A percentile compares a stretch with the other conserved stretches of the same genome.
Evolutionary conservation across 2,113 vertebrate species (phyloP).

Genomic region (Chloropsis cyanopogon): DNA sequence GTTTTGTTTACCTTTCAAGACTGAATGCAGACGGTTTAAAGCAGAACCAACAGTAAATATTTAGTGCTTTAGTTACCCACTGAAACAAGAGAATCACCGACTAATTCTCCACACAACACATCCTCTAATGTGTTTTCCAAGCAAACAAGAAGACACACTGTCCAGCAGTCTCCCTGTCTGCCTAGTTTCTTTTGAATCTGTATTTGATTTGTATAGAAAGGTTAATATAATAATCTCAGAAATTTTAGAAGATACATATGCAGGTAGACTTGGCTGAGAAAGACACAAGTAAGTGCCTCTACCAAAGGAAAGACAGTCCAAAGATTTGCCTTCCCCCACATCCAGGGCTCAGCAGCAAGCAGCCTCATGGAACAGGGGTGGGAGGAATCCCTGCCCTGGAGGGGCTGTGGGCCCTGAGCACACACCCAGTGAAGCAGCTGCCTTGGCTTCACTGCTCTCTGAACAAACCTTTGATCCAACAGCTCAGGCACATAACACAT

Average conservation of each 20-base stretch:
- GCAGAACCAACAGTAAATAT: neutral
- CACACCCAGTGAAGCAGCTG: rapidly evolving
- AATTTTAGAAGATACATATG: neutral
- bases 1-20: neutral
- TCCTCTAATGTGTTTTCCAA: neutral
- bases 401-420: neutral
- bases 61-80: neutral
- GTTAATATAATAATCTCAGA: neutral
- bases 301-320: neutral
- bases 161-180: neutral
- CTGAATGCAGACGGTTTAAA: neutral
- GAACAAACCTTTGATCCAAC: neutral
- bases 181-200: neutral
- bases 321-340: neutral
- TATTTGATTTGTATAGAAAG: neutral
- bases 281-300: neutral
- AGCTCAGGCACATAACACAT: neutral
- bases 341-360: neutral
- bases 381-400: rapidly evolving
- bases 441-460: neutral
- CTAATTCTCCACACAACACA: neutral
- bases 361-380: neutral
- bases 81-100: neutral
- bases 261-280: neutral
- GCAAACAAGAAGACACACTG: neutral